phyloP scores from a whole-genome alignment of 2,888 invertebrate species.

The Seira musarum region DNA sequence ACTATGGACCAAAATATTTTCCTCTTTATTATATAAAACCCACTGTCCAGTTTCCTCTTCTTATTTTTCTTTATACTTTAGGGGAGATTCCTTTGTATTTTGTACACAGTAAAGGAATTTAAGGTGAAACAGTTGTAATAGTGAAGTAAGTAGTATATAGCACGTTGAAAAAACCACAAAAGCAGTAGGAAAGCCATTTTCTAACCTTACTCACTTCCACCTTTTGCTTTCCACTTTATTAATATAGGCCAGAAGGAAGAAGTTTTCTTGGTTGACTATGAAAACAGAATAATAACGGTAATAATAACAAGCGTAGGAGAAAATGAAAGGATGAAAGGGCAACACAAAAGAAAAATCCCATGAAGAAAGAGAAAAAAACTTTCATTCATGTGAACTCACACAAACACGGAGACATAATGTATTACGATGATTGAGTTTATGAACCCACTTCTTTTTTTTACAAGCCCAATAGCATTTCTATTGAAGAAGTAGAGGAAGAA shows the following conservation, averaged over 20 bases:
- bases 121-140: no score
- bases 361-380: constrained; percentile 18
- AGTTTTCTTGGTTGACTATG: constrained; percentile 16
- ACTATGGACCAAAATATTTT: constrained; percentile 64
- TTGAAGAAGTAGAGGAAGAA: constrained; percentile 3
- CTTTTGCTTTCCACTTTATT: constrained; percentile 19
- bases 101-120: constrained; percentile 23
- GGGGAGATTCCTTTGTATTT: no score
- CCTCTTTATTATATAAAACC: constrained; percentile 31
- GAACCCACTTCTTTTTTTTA: constrained; percentile 21
- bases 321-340: neutral
- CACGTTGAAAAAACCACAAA: constrained; percentile 15
- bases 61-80: constrained; percentile 26
- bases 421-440: neutral
- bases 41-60: constrained; percentile 31
- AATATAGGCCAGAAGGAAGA: constrained; percentile 29
- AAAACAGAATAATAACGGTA: constrained; percentile 39
- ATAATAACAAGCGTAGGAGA: constrained; percentile 12
- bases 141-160: constrained; percentile 29
- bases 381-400: constrained; percentile 27
- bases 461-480: neutral
- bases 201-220: neutral
- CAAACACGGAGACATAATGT: constrained; percentile 17
- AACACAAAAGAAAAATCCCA: constrained; percentile 7
- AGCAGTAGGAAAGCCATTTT: constrained; percentile 23